Evolutionary conservation across 2,113 vertebrate species (phyloP), one percentile per base, ranked within the genome.

Genomic region (Anguilla japonica): DNA sequence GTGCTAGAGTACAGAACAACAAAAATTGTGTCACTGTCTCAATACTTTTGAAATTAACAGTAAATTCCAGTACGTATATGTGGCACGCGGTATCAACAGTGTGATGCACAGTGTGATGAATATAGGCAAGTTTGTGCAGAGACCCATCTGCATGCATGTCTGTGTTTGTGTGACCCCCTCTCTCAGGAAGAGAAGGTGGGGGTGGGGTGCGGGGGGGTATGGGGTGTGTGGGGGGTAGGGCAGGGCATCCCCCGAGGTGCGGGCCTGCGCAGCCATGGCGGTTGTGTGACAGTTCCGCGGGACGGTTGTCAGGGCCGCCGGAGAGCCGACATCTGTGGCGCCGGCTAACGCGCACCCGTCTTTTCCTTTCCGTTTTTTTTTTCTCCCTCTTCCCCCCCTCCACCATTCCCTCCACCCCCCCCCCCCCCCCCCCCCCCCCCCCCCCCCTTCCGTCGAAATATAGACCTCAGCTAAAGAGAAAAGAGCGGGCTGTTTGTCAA

Each of bases 381-480:
- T n/a, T 34, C 34, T 34, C 34, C 34, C 34, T 34, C 34, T 34
- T 34, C 34, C 34, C 34, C 63, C 26, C 18, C 56, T 3, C 11
- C 79, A 40, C 20, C 41, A 18, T 50, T 79, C 43, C 8, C 43
- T 46, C 8, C 43, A 4, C 43, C 43, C 43, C 43, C 43, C 2
- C 43, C 43, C 43, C 43, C 2, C 34, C 34, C n/a, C 22, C 50
- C 78, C 46, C 29, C 41, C 16, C 34, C 11, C n/a, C 29, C 46
- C 1, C 18, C 57, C 79, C 2, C 41, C 22, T 22, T 79, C 50
- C 9, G 50, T 53, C 11, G 50, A 56, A 88, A 88, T 88, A 88
- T 88, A 88, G 87, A 88, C 79, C 87, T 88, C 87, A 88, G 86
- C 86, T 83, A 83, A 86, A 83, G 86, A 81, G 84, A 88, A 81